Conservation (phyloP, 92 coral and sea anemone species). For the Bergia sp. region DNA sequence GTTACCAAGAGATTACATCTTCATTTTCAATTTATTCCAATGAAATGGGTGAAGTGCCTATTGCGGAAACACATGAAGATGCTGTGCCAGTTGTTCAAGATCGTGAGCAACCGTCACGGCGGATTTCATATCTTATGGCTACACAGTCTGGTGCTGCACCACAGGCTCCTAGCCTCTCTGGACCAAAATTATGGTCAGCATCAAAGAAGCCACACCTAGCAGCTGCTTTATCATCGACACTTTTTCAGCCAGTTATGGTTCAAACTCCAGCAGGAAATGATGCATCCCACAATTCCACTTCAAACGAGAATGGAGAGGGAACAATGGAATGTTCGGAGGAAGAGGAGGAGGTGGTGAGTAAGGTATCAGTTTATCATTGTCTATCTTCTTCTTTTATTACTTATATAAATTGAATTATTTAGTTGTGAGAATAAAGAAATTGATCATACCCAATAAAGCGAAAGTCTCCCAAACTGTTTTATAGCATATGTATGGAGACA, state of each 20-base stretch:
- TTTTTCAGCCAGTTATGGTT: constrained; percentile 41
- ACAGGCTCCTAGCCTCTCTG: constrained; percentile 29
- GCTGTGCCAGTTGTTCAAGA: not conserved
- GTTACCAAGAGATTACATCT: constrained; percentile 14
- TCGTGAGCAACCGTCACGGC: constrained; percentile 54
- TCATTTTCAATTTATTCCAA: constrained; percentile 35
- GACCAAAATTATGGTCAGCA: constrained; percentile 50
- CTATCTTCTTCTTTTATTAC: not conserved
- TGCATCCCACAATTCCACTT: not conserved
- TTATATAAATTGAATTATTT: not conserved
- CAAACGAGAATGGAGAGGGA: constrained; percentile 20
- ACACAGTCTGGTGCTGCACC: constrained; percentile 55
- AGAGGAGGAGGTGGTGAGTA: constrained; percentile 38
- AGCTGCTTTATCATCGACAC: constrained; percentile 40
- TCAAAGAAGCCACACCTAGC: constrained; percentile 35
- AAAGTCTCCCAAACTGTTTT: no score
- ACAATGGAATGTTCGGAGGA: constrained; percentile 24
- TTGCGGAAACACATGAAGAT: constrained; percentile 7
- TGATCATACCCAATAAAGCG: no score
- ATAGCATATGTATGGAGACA: constrained; percentile 45
- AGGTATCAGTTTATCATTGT: not conserved
- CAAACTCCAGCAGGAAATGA: constrained; percentile 30
- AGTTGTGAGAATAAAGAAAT: not conserved
- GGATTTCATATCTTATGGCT: constrained; percentile 95
- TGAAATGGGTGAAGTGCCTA: constrained; percentile 27